Evolutionary conservation across 2,888 invertebrate genomes (phyloP).

Genomic region (Uloborus plumipes): DNA sequence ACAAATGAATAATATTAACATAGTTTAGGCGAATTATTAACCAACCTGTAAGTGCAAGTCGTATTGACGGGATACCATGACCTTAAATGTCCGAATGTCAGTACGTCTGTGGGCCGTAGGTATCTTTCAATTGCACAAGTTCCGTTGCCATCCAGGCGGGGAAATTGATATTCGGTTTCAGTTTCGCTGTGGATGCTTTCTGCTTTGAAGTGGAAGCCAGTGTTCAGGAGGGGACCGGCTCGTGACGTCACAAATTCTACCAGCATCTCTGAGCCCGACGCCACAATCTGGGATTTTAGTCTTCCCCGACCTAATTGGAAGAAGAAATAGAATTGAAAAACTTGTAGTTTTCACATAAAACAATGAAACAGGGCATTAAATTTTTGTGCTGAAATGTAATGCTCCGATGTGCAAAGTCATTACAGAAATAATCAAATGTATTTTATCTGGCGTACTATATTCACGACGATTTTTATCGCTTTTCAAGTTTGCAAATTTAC

Average conservation of each 20-base stretch:
- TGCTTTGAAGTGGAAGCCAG: slow-evolving; percentile 90
- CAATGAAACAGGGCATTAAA: too few species aligned
- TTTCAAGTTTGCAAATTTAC: too few species aligned
- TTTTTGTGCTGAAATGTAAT: too few species aligned
- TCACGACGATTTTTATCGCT: too few species aligned
- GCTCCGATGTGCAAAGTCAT: too few species aligned
- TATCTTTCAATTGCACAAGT: slow-evolving; percentile 63
- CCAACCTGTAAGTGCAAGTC: slow-evolving; percentile 82
- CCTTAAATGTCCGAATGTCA: slow-evolving; percentile 63
- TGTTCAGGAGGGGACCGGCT: slow-evolving; percentile 82
- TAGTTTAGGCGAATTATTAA: background rate
- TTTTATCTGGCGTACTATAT: too few species aligned
- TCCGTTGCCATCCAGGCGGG: slow-evolving; percentile 61
- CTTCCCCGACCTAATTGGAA: slow-evolving; percentile 64
- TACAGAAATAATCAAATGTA: too few species aligned
- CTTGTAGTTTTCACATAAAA: too few species aligned
- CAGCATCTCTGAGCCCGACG: slow-evolving; percentile 77
- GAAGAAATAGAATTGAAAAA: too few species aligned
- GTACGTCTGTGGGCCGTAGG: slow-evolving; percentile 43
- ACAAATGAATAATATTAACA: background rate
- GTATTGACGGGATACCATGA: slow-evolving; percentile 92
- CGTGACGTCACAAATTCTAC: slow-evolving; percentile 69
- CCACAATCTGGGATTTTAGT: slow-evolving; percentile 78
- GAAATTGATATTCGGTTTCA: slow-evolving; percentile 56
- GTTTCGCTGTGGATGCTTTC: slow-evolving; percentile 62